Conservation (phyloP, 1,140 invertebrate species). For the Eriosoma lanigerum region DNA sequence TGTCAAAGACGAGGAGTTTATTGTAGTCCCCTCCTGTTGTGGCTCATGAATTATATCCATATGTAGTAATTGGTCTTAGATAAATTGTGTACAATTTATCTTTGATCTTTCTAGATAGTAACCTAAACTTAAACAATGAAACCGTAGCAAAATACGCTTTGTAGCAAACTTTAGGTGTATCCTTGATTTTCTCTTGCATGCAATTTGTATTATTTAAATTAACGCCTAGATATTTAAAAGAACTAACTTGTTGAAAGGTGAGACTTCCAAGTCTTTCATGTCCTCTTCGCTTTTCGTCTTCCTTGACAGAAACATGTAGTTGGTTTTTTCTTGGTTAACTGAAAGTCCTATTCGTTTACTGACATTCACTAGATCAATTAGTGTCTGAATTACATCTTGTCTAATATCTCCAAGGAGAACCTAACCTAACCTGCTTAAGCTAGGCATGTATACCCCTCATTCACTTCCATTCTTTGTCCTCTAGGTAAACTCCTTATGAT, state of each 20-base stretch:
- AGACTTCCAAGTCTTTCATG: background rate
- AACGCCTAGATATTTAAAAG: background rate
- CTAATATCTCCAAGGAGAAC: background rate
- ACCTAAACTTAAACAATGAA: background rate
- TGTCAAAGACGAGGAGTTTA: background rate
- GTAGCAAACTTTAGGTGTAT: background rate
- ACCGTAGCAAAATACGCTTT: background rate
- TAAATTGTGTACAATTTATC: background rate
- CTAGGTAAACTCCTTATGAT: background rate
- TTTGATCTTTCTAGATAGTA: no score
- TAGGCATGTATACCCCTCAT: background rate
- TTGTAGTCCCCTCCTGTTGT: background rate
- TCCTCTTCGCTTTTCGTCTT: background rate
- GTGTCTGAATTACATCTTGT: slow-evolving; percentile 20
- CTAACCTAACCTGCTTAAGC: background rate
- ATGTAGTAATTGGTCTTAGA: no score
- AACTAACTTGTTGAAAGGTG: background rate
- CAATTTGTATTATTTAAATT: background rate
- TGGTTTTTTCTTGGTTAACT: slow-evolving; percentile 23
- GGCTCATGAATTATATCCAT: background rate
- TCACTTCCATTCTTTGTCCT: background rate
- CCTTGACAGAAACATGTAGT: background rate
- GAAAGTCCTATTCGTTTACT: background rate
- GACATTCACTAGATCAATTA: background rate
- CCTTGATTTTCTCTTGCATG: background rate